These are phyloP conservation scores for Spinibarbus caldwelli DNA, from an alignment of 2,797 vertebrate genomes.

Conservation along the genomic window DNA sequence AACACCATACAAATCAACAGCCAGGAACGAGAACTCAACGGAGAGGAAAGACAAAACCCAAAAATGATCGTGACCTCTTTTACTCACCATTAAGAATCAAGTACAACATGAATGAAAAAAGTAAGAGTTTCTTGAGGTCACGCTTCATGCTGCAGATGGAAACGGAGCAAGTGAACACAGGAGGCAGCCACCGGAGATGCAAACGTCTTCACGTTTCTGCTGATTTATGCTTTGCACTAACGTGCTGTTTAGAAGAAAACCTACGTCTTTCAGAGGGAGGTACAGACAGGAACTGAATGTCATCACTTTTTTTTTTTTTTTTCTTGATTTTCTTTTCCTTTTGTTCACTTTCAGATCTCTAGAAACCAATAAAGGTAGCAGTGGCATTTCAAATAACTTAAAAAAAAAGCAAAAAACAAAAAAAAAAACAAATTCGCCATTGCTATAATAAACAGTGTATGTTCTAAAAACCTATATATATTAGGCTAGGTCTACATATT, in stretches of 20 bases:
- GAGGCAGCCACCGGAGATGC: not conserved
- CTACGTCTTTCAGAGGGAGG: conserved; percentile 37
- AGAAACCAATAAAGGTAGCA: not conserved
- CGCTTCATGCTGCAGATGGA: conserved; percentile 32
- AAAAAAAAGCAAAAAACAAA: not conserved
- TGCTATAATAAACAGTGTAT: not conserved
- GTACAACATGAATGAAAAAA: not conserved
- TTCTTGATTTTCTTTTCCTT: not conserved
- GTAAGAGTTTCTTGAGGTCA: conserved; percentile 29
- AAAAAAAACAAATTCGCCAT: not conserved
- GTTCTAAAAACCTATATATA: too few species aligned
- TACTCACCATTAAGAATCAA: conserved; percentile 19
- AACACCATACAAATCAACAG: not conserved
- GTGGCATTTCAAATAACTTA: too few species aligned
- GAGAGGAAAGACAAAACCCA: not conserved
- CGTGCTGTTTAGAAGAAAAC: conserved; percentile 43
- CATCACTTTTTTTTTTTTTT: not conserved
- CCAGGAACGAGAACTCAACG: not conserved
- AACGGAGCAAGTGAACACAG: not conserved
- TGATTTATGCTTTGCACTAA: conserved; percentile 33
- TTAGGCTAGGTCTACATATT: too few species aligned
- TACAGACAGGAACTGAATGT: conserved; percentile 26
- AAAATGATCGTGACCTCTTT: not conserved
- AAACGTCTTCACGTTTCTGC: conserved; percentile 31
- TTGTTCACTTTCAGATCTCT: not conserved